Evolutionary conservation across 2,888 invertebrate species (phyloP).

Genomic region (Drosophila colorata): DNA sequence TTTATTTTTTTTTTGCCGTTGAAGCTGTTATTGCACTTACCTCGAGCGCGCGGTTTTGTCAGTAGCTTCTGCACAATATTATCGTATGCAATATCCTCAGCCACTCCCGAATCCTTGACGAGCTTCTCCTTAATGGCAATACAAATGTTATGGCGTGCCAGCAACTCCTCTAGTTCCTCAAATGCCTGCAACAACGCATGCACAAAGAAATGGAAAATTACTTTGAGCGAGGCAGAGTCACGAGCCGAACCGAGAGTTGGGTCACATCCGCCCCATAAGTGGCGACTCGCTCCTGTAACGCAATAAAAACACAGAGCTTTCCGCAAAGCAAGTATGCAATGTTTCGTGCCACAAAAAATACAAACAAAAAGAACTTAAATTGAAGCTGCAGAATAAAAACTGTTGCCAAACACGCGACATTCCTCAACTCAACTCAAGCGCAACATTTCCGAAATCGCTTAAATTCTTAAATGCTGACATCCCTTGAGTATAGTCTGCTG

Average conservation of each 20-base stretch:
- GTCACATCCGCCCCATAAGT: constrained; percentile 26
- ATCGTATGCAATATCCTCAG: constrained; percentile 94
- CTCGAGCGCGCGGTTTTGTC: constrained; percentile 94
- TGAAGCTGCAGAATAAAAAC: constrained; percentile 7
- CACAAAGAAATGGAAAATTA: constrained; percentile 25
- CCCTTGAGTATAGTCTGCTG: background rate
- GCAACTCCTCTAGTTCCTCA: constrained; percentile 94
- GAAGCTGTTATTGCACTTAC: constrained; percentile 86
- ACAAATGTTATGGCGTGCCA: constrained; percentile 94
- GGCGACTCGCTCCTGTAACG: constrained; percentile 4
- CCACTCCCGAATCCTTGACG: constrained; percentile 98
- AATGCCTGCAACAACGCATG: constrained; percentile 89
- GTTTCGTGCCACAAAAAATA: background rate
- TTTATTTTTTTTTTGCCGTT: constrained; percentile 3
- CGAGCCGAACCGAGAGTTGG: background rate
- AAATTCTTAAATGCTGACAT: background rate
- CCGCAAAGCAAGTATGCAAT: constrained; percentile 37
- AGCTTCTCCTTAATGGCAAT: constrained; percentile 97
- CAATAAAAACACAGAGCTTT: constrained; percentile 41
- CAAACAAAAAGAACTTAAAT: constrained; percentile 9
- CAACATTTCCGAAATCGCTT: background rate
- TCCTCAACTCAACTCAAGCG: background rate
- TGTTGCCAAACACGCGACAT: constrained; percentile 22
- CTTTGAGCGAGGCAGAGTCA: background rate
- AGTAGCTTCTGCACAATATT: constrained; percentile 93